A percentile compares a stretch with the other conserved stretches of the same genome.
phyloP scores from a whole-genome alignment of 2,888 invertebrate species.

The Andrena chrysosceles region DNA sequence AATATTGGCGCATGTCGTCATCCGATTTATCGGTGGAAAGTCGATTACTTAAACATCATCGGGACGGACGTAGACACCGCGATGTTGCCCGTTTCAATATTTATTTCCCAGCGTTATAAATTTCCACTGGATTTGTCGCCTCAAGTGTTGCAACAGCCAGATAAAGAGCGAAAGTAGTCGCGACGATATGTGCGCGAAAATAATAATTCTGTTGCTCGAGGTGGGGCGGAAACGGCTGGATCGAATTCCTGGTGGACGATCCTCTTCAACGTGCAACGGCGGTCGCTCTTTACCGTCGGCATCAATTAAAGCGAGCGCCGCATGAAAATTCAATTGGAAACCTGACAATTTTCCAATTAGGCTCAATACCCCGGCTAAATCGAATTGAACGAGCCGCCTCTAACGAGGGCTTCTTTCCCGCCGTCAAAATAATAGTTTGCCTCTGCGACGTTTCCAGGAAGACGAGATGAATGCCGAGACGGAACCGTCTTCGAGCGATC shows the following conservation, averaged over 20 bases:
- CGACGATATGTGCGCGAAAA: not conserved
- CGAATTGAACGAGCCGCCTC: slow-evolving; percentile 48
- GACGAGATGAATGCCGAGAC: slow-evolving; percentile 28
- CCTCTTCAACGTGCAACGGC: not conserved
- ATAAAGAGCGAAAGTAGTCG: slow-evolving; percentile 35
- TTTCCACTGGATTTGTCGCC: slow-evolving; percentile 56
- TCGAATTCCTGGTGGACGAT: not conserved
- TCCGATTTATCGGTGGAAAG: slow-evolving; percentile 23
- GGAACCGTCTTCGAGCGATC: not conserved
- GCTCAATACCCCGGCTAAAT: slow-evolving; percentile 50
- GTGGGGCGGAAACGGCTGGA: not conserved
- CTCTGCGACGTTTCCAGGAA: slow-evolving; percentile 61
- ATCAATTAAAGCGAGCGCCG: slow-evolving; percentile 40
- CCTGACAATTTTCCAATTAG: slow-evolving; percentile 61
- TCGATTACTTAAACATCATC: not conserved
- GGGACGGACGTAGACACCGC: not conserved
- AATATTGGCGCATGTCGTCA: slow-evolving; percentile 32
- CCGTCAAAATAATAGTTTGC: slow-evolving; percentile 29
- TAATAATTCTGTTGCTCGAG: not conserved
- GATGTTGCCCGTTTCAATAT: slow-evolving; percentile 43
- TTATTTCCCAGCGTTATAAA: slow-evolving; percentile 49
- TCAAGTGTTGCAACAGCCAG: slow-evolving; percentile 41
- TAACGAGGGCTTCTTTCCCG: slow-evolving; percentile 49
- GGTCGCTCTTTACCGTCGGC: not conserved
- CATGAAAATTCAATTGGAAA: slow-evolving; percentile 59